Conservation (phyloP, 53 echinoderm and acorn worm genomes). For the Apostichopus leukothele region DNA sequence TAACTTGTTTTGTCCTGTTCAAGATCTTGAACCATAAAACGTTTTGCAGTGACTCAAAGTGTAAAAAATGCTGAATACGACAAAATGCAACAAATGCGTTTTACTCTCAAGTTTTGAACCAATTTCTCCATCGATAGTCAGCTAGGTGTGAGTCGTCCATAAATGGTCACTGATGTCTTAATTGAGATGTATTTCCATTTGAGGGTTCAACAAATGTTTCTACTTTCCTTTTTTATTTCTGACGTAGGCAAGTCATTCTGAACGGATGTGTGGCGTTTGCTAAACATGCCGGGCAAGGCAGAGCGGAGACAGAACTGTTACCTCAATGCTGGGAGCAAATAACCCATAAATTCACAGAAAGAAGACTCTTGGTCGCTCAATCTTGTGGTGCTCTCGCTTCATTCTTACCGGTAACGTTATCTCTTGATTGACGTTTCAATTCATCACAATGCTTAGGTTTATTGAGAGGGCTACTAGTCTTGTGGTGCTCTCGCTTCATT, state of each 20-base stretch:
- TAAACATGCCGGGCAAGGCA: conserved; percentile 80
- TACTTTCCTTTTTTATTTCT: no score
- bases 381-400: conserved; percentile 93
- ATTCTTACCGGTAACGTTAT: conserved; percentile 74
- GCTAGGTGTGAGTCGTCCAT: no score
- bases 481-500: conserved; percentile 88
- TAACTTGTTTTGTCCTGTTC: no score
- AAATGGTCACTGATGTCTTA: no score
- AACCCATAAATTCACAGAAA: conserved; percentile 87
- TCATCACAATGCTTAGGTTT: background rate
- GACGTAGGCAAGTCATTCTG: conserved; percentile 77
- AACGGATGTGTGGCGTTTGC: conserved; percentile 96
- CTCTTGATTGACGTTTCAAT: background rate
- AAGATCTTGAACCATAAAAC: no score
- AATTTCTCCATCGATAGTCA: no score
- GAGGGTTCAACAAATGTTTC: no score
- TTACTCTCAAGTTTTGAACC: no score
- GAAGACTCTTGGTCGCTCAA: conserved; percentile 89
- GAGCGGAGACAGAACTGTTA: conserved; percentile 86
- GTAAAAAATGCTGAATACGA: no score
- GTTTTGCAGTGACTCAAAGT: no score
- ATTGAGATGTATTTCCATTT: no score
- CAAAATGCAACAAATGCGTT: no score
- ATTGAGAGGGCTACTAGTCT: conserved; percentile 41
- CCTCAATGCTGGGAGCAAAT: conserved; percentile 99